Percentiles rank a stretch among this genome's conserved stretches.
phyloP scores from a whole-genome alignment of 2,797 vertebrate species.

The Eptatretus atami region DNA sequence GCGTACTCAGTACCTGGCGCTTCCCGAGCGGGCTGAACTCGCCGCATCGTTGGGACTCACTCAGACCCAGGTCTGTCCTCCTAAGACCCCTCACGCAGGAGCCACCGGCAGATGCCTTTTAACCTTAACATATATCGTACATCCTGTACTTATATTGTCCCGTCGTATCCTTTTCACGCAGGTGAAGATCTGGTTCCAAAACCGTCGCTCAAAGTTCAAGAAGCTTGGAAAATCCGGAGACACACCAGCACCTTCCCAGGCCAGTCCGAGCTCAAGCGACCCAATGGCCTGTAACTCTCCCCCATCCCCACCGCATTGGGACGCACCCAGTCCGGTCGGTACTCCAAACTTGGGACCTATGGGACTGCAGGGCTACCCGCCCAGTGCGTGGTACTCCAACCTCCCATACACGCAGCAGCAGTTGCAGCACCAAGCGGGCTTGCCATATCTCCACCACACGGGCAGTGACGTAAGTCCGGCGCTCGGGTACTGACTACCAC shows the following conservation, averaged over 20 bases:
- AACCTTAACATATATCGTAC: too few relatives aligned
- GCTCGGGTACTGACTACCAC: not conserved
- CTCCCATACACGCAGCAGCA: not conserved
- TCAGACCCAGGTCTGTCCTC: constrained; percentile 41
- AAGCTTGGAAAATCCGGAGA: constrained; percentile 98
- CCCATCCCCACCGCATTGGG: constrained; percentile 85
- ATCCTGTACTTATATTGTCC: too few relatives aligned
- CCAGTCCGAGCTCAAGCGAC: constrained; percentile 89
- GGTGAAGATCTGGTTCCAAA: constrained; percentile 99
- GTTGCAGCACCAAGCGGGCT: not conserved
- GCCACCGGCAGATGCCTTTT: too few relatives aligned
- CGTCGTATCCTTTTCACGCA: constrained; percentile 10
- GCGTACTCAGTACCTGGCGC: constrained; percentile 73
- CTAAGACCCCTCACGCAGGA: too few relatives aligned
- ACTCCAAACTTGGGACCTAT: constrained; percentile 22
- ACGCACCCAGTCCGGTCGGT: constrained; percentile 56
- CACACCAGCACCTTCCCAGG: constrained; percentile 47
- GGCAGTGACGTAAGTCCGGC: not conserved
- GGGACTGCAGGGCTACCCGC: too few relatives aligned
- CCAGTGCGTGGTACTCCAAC: too few relatives aligned
- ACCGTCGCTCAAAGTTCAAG: constrained; percentile 93
- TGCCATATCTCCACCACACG: not conserved
- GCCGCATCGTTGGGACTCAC: constrained; percentile 79
- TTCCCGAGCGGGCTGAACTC: constrained; percentile 75
- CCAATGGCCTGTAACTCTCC: constrained; percentile 98